Conservation (phyloP, 2,888 invertebrate genomes). For the Macrosiphum euphorbiae region DNA sequence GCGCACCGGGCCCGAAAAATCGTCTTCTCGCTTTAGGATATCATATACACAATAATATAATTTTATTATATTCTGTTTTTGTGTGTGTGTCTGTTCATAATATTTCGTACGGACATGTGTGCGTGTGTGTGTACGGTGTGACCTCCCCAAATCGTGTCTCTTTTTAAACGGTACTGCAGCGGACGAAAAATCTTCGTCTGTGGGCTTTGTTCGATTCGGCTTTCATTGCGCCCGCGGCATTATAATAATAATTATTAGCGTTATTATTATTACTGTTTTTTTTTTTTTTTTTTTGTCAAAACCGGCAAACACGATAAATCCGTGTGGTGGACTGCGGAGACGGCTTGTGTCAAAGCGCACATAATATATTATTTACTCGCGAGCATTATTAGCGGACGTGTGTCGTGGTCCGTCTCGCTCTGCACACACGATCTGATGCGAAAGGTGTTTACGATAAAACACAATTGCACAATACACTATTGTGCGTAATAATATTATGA, state of each 20-base stretch:
- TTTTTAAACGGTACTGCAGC: background rate
- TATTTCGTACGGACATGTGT: background rate
- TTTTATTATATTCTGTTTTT: conserved; percentile 13
- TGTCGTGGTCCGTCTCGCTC: background rate
- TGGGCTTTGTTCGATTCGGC: conserved; percentile 8
- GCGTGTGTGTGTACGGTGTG: background rate
- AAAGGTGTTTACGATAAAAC: background rate
- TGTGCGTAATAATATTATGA: background rate
- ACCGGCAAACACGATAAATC: conserved; percentile 38
- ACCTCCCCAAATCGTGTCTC: background rate
- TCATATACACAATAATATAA: background rate
- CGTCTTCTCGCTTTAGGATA: conserved; percentile 3
- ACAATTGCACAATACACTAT: background rate
- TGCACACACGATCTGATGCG: background rate
- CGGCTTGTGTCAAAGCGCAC: background rate
- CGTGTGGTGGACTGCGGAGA: background rate
- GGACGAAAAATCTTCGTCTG: background rate
- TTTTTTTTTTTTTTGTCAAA: background rate
- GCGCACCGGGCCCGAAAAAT: background rate
- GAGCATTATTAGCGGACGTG: conserved; percentile 20
- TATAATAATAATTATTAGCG: no score
- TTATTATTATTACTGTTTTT: background rate
- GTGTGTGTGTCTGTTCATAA: background rate
- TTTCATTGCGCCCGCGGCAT: background rate
- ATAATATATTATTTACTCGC: background rate